A percentile compares a stretch with the other conserved stretches of the same genome.
Conservation (phyloP, 2,113 vertebrate species). For the Pampusana beccarii region DNA sequence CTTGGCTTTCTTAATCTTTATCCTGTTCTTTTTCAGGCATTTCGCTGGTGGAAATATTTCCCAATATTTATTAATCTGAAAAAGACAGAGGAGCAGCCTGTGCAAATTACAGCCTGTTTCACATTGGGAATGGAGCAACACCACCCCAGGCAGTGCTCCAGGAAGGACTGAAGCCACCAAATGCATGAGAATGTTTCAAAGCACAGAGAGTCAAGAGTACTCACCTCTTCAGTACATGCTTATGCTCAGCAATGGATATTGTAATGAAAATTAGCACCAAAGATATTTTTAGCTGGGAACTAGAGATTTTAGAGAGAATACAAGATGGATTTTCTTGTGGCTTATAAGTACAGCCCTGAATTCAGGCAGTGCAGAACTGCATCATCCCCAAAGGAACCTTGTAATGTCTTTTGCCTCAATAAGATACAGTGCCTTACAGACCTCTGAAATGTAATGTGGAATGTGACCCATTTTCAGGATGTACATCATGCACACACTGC, state of each 20-base stretch:
- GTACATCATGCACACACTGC: not conserved
- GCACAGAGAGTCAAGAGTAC: not conserved
- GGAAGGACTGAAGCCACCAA: not conserved
- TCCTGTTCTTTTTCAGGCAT: not conserved
- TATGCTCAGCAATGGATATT: not conserved
- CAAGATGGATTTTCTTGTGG: not conserved
- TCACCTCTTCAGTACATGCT: not conserved
- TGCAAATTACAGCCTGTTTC: not conserved
- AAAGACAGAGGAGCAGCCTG: not conserved
- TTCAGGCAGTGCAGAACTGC: not conserved
- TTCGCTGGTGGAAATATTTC: conserved; percentile 1
- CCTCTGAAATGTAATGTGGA: not conserved
- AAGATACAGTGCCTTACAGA: not conserved
- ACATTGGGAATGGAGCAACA: not conserved
- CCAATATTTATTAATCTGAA: not conserved
- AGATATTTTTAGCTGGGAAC: not conserved
- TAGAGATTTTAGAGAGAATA: not conserved
- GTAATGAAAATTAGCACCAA: not conserved
- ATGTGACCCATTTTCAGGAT: not conserved
- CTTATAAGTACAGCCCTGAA: not conserved
- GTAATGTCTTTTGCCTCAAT: not conserved
- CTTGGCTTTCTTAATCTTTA: not conserved
- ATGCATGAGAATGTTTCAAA: not conserved
- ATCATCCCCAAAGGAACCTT: not conserved
- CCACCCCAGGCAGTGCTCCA: not conserved